Conservation (phyloP, 2,888 invertebrate genomes). For the Pammene aurita region DNA sequence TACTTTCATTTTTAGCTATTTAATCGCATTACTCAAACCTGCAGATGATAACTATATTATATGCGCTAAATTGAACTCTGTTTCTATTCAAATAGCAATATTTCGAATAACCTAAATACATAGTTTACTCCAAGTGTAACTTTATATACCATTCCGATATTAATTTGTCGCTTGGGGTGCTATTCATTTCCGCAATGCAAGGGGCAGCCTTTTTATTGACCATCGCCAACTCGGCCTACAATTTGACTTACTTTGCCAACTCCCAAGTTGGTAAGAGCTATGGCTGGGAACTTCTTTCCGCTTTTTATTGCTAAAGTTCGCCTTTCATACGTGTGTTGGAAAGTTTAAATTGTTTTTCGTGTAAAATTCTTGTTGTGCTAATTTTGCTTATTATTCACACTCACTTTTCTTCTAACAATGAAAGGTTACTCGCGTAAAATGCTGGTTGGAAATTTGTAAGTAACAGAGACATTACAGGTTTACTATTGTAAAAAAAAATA, state of each 20-base stretch:
- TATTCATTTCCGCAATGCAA: conserved; percentile 42
- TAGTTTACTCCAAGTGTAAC: too few species aligned
- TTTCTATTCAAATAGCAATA: too few species aligned
- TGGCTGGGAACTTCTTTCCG: conserved; percentile 68
- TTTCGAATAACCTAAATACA: too few species aligned
- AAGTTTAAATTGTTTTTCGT: conserved; percentile 62
- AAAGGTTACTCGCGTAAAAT: neutral
- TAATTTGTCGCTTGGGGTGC: conserved; percentile 8
- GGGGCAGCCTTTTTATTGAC: conserved; percentile 66
- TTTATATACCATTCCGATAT: neutral
- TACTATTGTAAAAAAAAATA: too few species aligned
- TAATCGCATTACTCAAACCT: too few species aligned
- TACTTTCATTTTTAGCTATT: too few species aligned
- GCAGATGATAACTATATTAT: too few species aligned
- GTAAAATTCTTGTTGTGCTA: conserved; percentile 31
- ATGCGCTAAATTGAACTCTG: too few species aligned
- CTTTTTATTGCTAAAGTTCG: conserved; percentile 78
- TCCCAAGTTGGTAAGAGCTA: conserved; percentile 73
- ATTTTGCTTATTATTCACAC: neutral
- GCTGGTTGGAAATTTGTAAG: neutral
- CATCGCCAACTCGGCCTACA: conserved; percentile 70
- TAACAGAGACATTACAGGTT: neutral
- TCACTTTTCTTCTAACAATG: neutral
- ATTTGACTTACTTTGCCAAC: conserved; percentile 66
- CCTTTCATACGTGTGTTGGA: conserved; percentile 70